These are phyloP conservation scores for Sapajus apella DNA, from an alignment of 2,113 vertebrate species.

Conservation along the genomic window DNA sequence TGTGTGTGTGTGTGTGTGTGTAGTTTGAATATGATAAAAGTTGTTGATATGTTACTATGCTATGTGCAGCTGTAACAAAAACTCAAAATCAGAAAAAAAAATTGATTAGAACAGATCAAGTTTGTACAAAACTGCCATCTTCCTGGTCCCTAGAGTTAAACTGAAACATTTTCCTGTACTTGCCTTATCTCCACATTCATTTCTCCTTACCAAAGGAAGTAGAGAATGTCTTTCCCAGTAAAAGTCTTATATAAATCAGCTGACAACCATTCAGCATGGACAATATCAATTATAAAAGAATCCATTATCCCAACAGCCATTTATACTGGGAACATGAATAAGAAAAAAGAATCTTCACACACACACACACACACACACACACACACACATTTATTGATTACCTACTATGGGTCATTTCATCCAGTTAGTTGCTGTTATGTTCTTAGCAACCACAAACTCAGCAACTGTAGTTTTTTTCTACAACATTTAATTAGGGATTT, in stretches of 20 bases:
- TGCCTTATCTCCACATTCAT: not conserved
- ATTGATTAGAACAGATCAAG: not conserved
- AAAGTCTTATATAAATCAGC: not conserved
- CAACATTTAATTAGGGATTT: not conserved
- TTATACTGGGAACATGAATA: not conserved
- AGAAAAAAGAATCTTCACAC: not conserved
- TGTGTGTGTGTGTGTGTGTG: not conserved
- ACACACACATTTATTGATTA: not conserved
- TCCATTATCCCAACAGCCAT: not conserved
- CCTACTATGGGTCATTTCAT: not conserved
- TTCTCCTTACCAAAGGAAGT: not conserved
- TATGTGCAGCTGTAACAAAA: not conserved
- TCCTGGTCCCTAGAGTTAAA: not conserved
- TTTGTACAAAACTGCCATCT: rapidly evolving
- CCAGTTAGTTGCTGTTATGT: not conserved
- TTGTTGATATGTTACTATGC: not conserved
- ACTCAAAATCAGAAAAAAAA: not conserved
- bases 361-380: not conserved
- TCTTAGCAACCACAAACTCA: not conserved
- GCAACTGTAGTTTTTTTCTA: not conserved
- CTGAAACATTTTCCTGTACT: not conserved
- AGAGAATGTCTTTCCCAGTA: not conserved
- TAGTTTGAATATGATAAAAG: not conserved
- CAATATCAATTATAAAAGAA: not conserved
- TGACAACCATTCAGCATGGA: not conserved